Evolutionary conservation across 2,113 vertebrate species (phyloP), one percentile per base, ranked within the genome.

Genomic region (Formicarius rufipectus): DNA sequence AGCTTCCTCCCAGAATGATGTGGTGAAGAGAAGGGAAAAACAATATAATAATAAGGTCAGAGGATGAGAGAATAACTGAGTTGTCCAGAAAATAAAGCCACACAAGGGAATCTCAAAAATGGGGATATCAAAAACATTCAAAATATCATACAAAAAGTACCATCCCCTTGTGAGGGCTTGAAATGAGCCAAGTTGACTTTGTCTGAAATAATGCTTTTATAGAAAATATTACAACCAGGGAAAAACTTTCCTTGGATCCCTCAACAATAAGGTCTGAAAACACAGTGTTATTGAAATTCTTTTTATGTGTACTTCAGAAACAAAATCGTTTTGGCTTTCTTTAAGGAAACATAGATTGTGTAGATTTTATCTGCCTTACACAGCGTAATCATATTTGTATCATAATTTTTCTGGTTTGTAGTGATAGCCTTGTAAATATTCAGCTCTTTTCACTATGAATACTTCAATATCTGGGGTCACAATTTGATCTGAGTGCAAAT

Each of bases 281-380:
- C 35, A 86, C 39, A 71, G 7, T 68, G 42, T 33, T 85, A 73
- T 81, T 89, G 88, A 90, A 94, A 91, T 85, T 92, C 80, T 80
- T 91, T 92, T 96, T 58, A 84, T 80, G 45, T 92, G 35, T 62
- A 25, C 68, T 84, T 94, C 79, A 91, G 80, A 93, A 95, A 81
- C n/a, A 33, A 90, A 91, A 87, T 56, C 3, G 67, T 84, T 67
- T 91, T 25, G 30, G 9, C 12, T 76, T 89, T 88, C 76, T 96
- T 90, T 40, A 87, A 83, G 93, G 77, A 84, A 94, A 37, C 30
- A 81, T 5, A 71, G 50, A 80, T 84, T 95, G 79, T 76, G 72
- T 84, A 81, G 90, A 91, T 95, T 90, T 96, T 93, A 96, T 97
- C 90, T 93, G 84, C 45, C 89, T 96, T 89, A 60, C 49, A 55